phyloP scores from a whole-genome alignment of 2,797 vertebrate species.

The Anguilla pacifica region DNA sequence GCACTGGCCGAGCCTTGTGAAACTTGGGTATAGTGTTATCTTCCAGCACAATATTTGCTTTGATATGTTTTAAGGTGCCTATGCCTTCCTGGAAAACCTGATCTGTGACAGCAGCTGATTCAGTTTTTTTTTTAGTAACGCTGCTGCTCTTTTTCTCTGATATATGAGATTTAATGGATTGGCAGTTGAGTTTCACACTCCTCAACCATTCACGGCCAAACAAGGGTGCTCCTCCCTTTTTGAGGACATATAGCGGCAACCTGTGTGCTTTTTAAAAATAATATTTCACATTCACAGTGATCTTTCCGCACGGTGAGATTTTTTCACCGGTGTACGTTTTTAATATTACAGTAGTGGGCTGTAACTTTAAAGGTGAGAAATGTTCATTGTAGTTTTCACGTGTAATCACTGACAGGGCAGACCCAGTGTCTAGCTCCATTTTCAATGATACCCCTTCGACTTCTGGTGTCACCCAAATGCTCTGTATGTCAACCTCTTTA shows the following conservation, averaged over 20 bases:
- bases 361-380: neutral
- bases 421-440: too few species aligned
- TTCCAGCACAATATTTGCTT: neutral
- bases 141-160: neutral
- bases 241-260: neutral
- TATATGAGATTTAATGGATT: neutral
- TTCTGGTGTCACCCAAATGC: too few species aligned
- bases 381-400: neutral
- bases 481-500: too few species aligned
- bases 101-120: neutral
- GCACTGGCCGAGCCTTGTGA: neutral
- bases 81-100: neutral
- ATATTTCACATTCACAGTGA: constrained; percentile 6
- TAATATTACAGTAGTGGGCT: neutral
- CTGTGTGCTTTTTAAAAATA: too few species aligned
- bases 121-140: neutral
- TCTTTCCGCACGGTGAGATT: neutral
- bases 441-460: too few species aligned
- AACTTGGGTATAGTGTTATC: neutral
- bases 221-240: neutral
- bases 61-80: neutral
- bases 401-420: neutral
- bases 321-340: neutral
- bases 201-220: neutral
- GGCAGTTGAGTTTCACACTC: neutral